Conservation (phyloP, 2,113 vertebrate genomes). For the Morphnarchus princeps region DNA sequence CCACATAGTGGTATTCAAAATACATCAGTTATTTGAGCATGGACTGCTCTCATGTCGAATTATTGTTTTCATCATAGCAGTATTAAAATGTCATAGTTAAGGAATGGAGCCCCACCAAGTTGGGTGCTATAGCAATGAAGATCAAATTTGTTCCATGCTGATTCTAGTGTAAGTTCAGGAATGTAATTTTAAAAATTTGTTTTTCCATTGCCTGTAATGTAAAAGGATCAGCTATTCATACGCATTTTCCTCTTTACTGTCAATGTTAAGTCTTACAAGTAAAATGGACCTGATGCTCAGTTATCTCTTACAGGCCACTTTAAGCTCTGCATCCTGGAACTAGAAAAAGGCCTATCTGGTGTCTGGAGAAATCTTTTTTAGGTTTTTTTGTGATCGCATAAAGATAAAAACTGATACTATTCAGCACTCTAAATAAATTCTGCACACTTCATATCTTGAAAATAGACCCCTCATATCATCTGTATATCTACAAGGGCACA, state of each 20-base stretch:
- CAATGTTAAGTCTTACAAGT: neutral
- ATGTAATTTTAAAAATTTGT: neutral
- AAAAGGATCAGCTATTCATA: neutral
- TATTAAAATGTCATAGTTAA: neutral
- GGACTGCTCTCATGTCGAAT: neutral
- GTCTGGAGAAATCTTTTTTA: neutral
- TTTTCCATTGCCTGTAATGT: neutral
- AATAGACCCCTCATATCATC: neutral
- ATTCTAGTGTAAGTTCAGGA: neutral
- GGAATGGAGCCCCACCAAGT: fast-evolving
- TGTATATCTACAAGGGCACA: neutral
- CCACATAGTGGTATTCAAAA: neutral
- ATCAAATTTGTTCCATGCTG: neutral
- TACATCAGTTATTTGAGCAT: neutral
- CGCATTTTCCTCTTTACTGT: neutral
- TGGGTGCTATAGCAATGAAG: neutral
- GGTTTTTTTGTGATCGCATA: neutral
- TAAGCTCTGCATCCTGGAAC: neutral
- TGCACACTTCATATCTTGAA: neutral
- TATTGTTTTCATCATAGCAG: neutral
- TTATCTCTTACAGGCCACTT: neutral
- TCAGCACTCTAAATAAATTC: neutral
- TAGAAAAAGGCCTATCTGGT: neutral
- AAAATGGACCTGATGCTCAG: neutral
- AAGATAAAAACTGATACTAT: neutral